Percentiles rank a stretch among this genome's conserved stretches.
Conservation (phyloP, 2,888 invertebrate genomes). For the Altica lythri region DNA sequence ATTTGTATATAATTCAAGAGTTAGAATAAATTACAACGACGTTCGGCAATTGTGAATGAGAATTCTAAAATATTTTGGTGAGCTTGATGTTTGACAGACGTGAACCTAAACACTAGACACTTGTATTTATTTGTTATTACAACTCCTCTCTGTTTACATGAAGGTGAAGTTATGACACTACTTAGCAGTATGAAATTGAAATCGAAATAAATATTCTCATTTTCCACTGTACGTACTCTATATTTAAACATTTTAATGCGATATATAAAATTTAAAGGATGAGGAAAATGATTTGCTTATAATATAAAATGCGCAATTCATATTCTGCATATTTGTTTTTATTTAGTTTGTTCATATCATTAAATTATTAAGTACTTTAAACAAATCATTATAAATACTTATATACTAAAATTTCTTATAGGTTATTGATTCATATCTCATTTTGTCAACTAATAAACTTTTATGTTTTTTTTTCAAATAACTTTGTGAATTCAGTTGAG, state of each 20-base stretch:
- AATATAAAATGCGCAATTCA: too few relatives aligned
- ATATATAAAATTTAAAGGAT: constrained; percentile 11
- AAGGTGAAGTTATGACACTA: constrained; percentile 35
- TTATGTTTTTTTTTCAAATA: too few relatives aligned
- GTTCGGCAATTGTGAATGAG: constrained; percentile 31
- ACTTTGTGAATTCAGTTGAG: too few relatives aligned
- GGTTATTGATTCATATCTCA: too few relatives aligned
- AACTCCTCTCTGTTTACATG: constrained; percentile 30
- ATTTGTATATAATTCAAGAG: constrained; percentile 19
- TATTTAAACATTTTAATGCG: constrained; percentile 24
- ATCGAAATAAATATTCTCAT: constrained; percentile 26
- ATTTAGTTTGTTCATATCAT: too few relatives aligned
- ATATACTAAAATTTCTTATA: too few relatives aligned
- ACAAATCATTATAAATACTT: too few relatives aligned
- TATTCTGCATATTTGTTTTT: too few relatives aligned
- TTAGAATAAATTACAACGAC: constrained; percentile 27
- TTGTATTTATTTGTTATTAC: constrained; percentile 33
- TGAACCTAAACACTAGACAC: constrained; percentile 30
- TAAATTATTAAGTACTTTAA: too few relatives aligned
- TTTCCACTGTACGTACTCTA: constrained; percentile 24
- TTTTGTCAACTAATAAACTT: too few relatives aligned
- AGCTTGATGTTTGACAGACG: constrained; percentile 35
- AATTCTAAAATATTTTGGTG: constrained; percentile 32
- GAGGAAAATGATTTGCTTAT: constrained; percentile 16
- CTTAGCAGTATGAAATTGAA: constrained; percentile 27